phyloP scores from a whole-genome alignment of 2,888 invertebrate species.

The Amaurobius ferox region DNA sequence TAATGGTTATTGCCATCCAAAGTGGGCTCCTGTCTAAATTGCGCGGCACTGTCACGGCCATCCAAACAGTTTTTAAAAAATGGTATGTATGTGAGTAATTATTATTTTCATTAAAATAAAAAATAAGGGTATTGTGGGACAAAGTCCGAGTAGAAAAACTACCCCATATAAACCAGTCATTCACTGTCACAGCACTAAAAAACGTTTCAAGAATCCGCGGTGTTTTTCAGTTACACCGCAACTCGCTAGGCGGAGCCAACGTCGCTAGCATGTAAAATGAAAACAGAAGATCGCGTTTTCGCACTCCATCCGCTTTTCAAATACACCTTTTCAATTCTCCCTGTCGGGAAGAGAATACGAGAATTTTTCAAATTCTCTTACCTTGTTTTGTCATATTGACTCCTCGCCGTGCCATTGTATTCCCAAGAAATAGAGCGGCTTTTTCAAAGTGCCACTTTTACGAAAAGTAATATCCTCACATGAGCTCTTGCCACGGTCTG shows the following conservation, averaged over 20 bases:
- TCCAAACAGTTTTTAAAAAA: no score
- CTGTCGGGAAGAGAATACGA: not conserved
- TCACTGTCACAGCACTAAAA: not conserved
- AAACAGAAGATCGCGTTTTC: not conserved
- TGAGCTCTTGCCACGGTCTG: slow-evolving; percentile 12
- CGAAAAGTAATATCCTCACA: not conserved
- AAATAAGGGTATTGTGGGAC: no score
- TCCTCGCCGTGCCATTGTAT: slow-evolving; percentile 19
- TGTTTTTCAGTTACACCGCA: slow-evolving; percentile 26
- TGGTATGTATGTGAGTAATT: no score
- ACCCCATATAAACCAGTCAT: no score
- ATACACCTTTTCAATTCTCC: not conserved
- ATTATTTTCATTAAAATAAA: no score
- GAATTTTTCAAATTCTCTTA: not conserved
- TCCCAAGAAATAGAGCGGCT: not conserved
- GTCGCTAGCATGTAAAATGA: not conserved
- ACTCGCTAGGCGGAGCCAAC: slow-evolving; percentile 33
- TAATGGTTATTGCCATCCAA: no score
- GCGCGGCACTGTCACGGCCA: no score
- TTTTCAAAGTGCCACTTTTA: not conserved
- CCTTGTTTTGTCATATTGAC: slow-evolving; percentile 1
- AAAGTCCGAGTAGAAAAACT: no score
- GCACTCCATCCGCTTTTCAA: not conserved
- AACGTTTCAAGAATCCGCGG: slow-evolving; percentile 19
- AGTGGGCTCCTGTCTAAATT: no score